A percentile compares a stretch with the other conserved stretches of the same genome.
phyloP scores from a whole-genome alignment of 2,113 vertebrate species.

The Pterocles burchelli region DNA sequence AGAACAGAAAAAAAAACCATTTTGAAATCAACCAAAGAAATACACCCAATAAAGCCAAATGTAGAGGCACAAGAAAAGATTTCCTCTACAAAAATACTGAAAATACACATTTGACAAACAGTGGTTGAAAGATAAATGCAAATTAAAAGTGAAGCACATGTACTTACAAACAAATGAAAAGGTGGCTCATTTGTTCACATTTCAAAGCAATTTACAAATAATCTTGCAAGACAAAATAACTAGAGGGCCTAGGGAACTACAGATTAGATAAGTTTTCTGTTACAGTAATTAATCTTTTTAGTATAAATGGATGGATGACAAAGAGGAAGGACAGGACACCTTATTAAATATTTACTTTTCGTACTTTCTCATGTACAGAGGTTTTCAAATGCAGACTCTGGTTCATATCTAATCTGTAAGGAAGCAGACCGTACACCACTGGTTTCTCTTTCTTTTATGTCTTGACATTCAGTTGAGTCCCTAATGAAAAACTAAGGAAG shows the following conservation, averaged over 20 bases:
- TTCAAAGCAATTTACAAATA: background rate
- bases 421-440: background rate
- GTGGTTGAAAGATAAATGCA: background rate
- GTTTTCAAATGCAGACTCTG: background rate
- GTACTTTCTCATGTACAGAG: background rate
- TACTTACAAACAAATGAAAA: background rate
- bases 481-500: background rate
- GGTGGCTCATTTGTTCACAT: accelerated
- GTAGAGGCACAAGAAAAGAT: background rate
- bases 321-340: background rate
- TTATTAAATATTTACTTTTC: background rate
- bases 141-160: background rate
- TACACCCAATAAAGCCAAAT: background rate
- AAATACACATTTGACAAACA: background rate
- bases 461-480: background rate
- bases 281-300: background rate
- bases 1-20: background rate
- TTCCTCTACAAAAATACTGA: background rate
- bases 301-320: background rate
- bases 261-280: background rate
- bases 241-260: background rate
- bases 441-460: background rate
- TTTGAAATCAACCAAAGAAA: background rate
- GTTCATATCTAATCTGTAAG: background rate
- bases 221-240: background rate